Evolutionary conservation across 2,888 invertebrate genomes (phyloP).

Genomic region (Nemotelus nigrinus): DNA sequence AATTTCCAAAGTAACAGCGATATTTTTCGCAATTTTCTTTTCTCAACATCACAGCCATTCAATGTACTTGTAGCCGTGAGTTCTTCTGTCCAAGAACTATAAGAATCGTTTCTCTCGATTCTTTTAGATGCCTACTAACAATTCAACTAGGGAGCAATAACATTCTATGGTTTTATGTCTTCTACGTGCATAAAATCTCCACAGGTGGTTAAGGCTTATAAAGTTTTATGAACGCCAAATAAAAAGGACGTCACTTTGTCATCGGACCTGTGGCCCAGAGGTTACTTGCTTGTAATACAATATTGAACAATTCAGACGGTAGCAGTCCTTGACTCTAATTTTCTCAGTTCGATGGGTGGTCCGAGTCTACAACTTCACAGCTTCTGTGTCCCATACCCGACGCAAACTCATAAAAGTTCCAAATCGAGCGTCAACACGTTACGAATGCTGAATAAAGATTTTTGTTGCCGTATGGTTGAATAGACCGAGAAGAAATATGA

Average conservation of each 20-base stretch:
- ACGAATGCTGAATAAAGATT: background rate
- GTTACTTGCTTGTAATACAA: background rate
- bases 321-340: background rate
- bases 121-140: background rate
- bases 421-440: background rate
- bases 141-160: slow-evolving; percentile 48
- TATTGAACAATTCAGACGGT: slow-evolving; percentile 1
- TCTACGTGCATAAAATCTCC: slow-evolving; percentile 50
- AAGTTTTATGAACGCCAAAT: slow-evolving; percentile 48
- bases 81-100: background rate
- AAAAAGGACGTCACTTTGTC: slow-evolving; percentile 49
- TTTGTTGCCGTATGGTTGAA: background rate
- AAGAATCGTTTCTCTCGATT: background rate
- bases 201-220: slow-evolving; percentile 50
- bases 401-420: slow-evolving; percentile 27
- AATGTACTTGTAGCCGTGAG: background rate
- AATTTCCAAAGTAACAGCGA: background rate
- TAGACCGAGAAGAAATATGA: too few relatives aligned
- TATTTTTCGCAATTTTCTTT: background rate
- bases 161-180: slow-evolving; percentile 47
- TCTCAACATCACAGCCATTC: background rate
- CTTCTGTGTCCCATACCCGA: background rate
- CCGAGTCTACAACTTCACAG: background rate
- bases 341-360: slow-evolving; percentile 10
- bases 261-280: slow-evolving; percentile 39